Conservation (phyloP, 2,888 invertebrate genomes). For the Xestia xanthographa region DNA sequence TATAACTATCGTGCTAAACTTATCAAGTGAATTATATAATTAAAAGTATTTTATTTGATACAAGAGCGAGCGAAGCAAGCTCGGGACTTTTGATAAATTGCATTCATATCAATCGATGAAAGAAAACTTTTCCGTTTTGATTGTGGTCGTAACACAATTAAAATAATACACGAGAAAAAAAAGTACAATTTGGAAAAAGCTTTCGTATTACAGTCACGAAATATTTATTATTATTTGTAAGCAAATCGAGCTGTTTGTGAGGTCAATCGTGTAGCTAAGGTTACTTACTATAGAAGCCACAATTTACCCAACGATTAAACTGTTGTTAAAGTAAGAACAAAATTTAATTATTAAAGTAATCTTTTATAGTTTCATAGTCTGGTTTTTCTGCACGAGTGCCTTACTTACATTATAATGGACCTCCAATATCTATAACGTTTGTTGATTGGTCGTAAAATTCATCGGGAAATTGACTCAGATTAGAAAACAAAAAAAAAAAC, state of each 20-base stretch:
- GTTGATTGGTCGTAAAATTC: slow-evolving; percentile 52
- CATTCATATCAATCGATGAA: neutral
- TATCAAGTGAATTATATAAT: too few relatives aligned
- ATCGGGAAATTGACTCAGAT: slow-evolving; percentile 12
- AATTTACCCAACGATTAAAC: neutral
- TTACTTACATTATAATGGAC: slow-evolving; percentile 18
- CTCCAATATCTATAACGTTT: neutral
- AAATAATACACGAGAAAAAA: neutral
- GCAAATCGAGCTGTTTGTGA: neutral
- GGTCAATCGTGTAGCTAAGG: slow-evolving; percentile 28
- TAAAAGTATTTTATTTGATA: too few relatives aligned
- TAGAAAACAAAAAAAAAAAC: neutral
- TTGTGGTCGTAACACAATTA: neutral
- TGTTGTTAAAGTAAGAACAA: slow-evolving; percentile 14
- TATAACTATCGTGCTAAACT: too few relatives aligned
- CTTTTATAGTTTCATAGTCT: slow-evolving; percentile 3
- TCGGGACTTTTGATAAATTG: too few relatives aligned
- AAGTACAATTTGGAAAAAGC: neutral
- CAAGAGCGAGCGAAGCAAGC: too few relatives aligned
- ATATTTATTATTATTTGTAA: neutral
- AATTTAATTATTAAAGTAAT: slow-evolving; percentile 6
- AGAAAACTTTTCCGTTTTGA: neutral
- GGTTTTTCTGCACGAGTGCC: slow-evolving; percentile 50
- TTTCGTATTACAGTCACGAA: neutral
- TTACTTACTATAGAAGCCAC: slow-evolving; percentile 26